A percentile compares a stretch with the other conserved stretches of the same genome.
Conservation (phyloP, 2,797 vertebrate species). For the Coracias cyanogaster region DNA sequence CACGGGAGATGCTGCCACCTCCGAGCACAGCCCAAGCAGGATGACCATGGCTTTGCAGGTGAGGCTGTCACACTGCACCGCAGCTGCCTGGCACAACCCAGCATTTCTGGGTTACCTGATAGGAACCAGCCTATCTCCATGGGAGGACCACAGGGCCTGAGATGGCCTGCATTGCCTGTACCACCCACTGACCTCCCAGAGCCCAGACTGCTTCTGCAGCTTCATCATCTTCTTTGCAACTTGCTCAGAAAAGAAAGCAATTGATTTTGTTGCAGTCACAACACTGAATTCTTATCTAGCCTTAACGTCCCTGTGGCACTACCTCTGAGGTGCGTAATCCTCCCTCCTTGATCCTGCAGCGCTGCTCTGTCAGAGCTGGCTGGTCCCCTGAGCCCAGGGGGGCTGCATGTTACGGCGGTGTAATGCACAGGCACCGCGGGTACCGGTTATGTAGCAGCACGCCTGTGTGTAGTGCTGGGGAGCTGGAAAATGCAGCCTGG, state of each 20-base stretch:
- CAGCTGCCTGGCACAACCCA: not conserved
- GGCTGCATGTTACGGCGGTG: accelerated
- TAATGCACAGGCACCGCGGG: not conserved
- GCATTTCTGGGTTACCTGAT: not conserved
- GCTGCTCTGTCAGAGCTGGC: not conserved
- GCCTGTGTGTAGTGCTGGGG: not conserved
- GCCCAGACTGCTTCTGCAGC: not conserved
- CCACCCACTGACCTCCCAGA: not conserved
- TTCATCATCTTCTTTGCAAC: not conserved
- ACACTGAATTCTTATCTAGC: not conserved
- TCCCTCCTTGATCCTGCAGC: not conserved
- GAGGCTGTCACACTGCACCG: not conserved
- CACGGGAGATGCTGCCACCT: accelerated
- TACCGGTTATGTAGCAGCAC: not conserved
- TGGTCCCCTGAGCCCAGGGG: not conserved
- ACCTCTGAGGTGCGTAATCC: not conserved
- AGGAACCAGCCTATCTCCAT: not conserved
- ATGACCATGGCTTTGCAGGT: not conserved
- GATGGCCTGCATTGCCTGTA: not conserved
- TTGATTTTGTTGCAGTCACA: not conserved
- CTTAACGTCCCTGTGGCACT: not conserved
- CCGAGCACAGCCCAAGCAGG: accelerated
- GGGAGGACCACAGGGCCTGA: not conserved
- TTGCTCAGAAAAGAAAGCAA: not conserved
- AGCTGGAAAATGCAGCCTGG: not conserved